Percentiles rank a stretch among this genome's conserved stretches.
These are phyloP conservation scores for Cuniculus paca DNA, from an alignment of 2,797 vertebrate genomes.

Conservation along the genomic window DNA sequence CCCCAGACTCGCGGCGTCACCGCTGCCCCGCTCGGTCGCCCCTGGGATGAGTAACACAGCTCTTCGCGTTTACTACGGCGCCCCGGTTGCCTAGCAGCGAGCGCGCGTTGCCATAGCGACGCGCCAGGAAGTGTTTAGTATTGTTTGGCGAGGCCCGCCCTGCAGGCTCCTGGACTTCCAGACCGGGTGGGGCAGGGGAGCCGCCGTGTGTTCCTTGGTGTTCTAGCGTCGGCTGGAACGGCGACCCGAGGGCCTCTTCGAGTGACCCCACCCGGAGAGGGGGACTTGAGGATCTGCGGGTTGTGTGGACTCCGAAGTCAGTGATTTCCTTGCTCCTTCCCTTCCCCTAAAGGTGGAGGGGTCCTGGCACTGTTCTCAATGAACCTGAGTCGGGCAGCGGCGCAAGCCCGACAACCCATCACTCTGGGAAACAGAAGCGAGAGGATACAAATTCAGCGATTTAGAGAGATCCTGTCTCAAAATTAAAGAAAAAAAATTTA, in stretches of 20 bases:
- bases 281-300: background rate
- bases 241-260: background rate
- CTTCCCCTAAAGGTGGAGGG: background rate
- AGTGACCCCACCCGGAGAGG: background rate
- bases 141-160: background rate
- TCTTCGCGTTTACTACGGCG: slow-evolving; percentile 54
- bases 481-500: background rate
- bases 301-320: too few species aligned
- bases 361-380: background rate
- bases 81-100: slow-evolving; percentile 64
- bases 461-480: background rate
- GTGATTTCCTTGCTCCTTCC: background rate
- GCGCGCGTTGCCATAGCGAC: slow-evolving; percentile 67
- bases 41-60: background rate
- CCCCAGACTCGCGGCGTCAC: background rate
- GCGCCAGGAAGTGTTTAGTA: background rate
- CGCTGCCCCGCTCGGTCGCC: background rate
- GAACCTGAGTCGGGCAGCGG: background rate
- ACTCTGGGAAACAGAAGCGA: background rate
- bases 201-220: background rate
- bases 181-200: background rate
- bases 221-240: background rate
- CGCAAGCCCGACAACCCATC: background rate
- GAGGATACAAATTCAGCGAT: background rate
- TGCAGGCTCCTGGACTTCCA: background rate